Percentiles rank a stretch among this genome's conserved stretches.
phyloP scores from a whole-genome alignment of 1,140 invertebrate species.

The Hycleus cichorii region DNA sequence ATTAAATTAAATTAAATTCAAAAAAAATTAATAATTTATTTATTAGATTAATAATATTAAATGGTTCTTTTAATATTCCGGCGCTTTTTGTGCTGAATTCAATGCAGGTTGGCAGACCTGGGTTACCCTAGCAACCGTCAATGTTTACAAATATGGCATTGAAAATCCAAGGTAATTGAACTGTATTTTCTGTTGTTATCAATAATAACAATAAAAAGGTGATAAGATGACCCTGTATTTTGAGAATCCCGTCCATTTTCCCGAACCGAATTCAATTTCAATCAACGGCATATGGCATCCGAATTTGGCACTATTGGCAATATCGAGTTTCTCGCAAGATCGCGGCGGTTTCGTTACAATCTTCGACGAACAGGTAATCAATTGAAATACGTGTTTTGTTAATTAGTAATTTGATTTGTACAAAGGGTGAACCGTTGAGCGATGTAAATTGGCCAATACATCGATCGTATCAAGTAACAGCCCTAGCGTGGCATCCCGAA shows the following conservation, averaged over 20 bases:
- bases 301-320: conserved; percentile 68
- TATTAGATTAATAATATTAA: no score
- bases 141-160: no score
- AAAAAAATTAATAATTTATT: no score
- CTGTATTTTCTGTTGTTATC: no score
- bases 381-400: conserved; percentile 5
- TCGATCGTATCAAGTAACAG: conserved; percentile 66
- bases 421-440: conserved; percentile 67
- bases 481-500: conserved; percentile 83
- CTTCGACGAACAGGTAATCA: conserved; percentile 74
- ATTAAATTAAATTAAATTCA: no score
- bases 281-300: conserved; percentile 74
- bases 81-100: no score
- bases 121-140: no score
- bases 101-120: no score
- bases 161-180: no score
- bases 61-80: no score
- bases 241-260: conserved; percentile 63
- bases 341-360: conserved; percentile 80
- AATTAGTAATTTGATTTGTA: conserved; percentile 2
- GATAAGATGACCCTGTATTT: conserved; percentile 65
- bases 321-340: conserved; percentile 79
- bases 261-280: conserved; percentile 60
- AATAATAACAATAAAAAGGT: background rate
- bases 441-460: conserved; percentile 72